Base-by-base conservation (phyloP, 2,797 vertebrate genomes). In the Tamandua tetradactyla region DNA sequence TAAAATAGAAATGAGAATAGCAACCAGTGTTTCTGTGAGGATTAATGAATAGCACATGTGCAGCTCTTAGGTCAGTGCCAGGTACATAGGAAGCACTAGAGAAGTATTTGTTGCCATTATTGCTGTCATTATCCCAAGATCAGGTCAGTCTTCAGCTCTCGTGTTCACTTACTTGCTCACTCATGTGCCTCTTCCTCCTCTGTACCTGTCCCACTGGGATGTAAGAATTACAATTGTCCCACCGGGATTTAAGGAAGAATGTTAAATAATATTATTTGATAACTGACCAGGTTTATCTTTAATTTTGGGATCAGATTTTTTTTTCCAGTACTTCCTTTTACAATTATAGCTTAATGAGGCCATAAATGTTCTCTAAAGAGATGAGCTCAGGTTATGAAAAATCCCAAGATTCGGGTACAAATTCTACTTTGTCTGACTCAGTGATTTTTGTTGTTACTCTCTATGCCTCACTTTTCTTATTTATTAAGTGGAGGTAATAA, bases 401-500 rank as follows among this genome's bases (percentile, higher is more conserved):
- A 84, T 83, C 42, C 66, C 52, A 35, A 76, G 23, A 49, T 37
- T n/a, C 64, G 59, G 11, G 7, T 76, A 82, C 84, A 89, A 71
- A 80, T 69, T 3, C 25, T 74, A 1, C 35, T 85, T 42, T 79
- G 25, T 42, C 66, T 81, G 66, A 23, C 74, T 80, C 0, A 74
- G 5, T 62, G 27, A 74, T 86, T 89, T 91, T 91, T 52, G 5
- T 78, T n/a, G 27, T 91, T 94, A 47, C 80, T 92, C 66, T 89
- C 84, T 79, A 35, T 35, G 20, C 20, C 30, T 87, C 47, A 61
- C 25, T 84, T 81, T 82, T 81, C 59, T 79, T 37, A 79, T 91
- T 91, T 91, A 49, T 22, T 89, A 62, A 93, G 30, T 89, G 27
- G 62, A 74, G 18, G 64, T 78, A 82, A 82, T 91, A 84, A 84